phyloP scores from a whole-genome alignment of 1,140 invertebrate genomes.

The Saccostrea cuccullata region DNA sequence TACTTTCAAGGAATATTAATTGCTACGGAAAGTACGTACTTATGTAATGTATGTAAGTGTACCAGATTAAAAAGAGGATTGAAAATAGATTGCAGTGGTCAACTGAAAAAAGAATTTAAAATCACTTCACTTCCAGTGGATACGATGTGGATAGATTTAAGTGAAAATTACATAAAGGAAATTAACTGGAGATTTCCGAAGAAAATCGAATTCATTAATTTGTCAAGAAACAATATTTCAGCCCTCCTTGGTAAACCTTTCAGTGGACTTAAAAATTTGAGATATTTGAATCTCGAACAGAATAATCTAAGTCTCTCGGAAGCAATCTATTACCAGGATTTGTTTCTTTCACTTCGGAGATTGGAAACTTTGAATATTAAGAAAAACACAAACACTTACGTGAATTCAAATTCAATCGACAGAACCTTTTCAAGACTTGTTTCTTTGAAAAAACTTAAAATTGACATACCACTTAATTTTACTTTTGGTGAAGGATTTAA shows the following conservation, averaged over 20 bases:
- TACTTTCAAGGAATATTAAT: not conserved
- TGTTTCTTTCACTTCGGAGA: not conserved
- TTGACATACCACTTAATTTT: not conserved
- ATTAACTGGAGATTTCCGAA: not conserved
- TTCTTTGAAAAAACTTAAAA: not conserved
- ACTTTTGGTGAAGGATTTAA: not conserved
- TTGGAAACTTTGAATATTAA: not conserved
- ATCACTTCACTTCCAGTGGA: not conserved
- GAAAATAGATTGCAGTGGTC: not conserved
- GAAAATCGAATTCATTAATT: not conserved
- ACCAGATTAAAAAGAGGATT: not conserved
- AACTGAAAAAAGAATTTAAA: not conserved
- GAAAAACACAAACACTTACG: not conserved
- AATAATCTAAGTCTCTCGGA: not conserved
- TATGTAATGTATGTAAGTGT: not conserved
- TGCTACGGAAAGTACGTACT: not conserved
- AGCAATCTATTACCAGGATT: not conserved
- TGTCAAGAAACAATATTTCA: not conserved
- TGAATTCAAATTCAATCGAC: not conserved
- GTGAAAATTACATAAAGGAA: not conserved
- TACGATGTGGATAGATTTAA: not conserved
- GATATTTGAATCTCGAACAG: not conserved
- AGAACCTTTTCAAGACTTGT: not conserved
- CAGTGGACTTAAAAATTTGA: not conserved
- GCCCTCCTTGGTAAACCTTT: not conserved